Base-by-base conservation (phyloP, 2,888 invertebrate genomes). In the Patella pellucida region DNA sequence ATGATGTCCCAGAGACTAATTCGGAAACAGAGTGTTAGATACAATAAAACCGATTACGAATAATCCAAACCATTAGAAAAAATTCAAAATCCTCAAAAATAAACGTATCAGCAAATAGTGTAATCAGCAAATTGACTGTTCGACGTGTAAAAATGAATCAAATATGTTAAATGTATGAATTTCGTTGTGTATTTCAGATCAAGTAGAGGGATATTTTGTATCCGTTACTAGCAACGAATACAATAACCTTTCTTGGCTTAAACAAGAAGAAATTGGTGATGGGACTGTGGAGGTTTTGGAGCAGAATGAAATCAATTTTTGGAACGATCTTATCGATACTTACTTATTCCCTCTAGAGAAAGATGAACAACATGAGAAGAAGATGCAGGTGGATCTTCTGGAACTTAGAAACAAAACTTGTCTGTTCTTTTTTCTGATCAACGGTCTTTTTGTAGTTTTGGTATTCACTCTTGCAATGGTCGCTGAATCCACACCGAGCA, bases 391-490 rank as follows among this genome's bases (percentile, higher is more conserved):
- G 0, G 81, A 85, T 1, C 93, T 98, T 90, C 96, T 96, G 93
- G 97, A 97, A 91, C 93, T 99, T 88, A 94, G 98, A 91, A 97
- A 98, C 93, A 95, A 96, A 89, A 96, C 79, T 7, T 87, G 85
- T 77, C 79, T 89, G 52, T 85, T 85, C 12, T 98, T 99, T 94
- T 96, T 98, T 94, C 98, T 99, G 96, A 92, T 97, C 92, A 99
- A 99, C 93, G 97, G 97, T 83, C 95, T 99, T 88, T 99, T 98
- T 94, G 97, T 99, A 89, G 94, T 98, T 91, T 96, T 98, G 92
- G 97, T 99, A 88, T 97, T 98, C 93, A 95, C 98, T 92, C 95
- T 99, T 91, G 98, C 98, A 93, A 94, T 98, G 92, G 97, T 98
- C 11, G 79, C 84, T 52, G 77, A 81, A n/a, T 78, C 79, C 14